phyloP scores from a whole-genome alignment of 2,797 vertebrate species.

The Pipistrellus kuhlii region DNA sequence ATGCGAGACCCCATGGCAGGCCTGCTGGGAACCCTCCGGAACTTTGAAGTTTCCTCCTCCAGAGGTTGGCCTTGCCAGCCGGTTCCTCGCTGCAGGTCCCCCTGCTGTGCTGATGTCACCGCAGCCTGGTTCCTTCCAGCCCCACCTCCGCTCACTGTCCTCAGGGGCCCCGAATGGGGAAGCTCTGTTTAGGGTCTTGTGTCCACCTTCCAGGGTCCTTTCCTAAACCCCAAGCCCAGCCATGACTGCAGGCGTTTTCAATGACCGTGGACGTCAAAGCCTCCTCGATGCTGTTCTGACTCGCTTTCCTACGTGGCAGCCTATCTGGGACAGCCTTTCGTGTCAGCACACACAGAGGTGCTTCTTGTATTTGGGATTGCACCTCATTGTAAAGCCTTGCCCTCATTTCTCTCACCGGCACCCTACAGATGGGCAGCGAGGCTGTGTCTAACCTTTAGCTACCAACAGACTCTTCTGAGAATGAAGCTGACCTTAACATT shows the following conservation, averaged over 20 bases:
- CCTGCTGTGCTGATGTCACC: neutral
- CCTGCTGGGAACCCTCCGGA: neutral
- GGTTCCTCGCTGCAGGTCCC: neutral
- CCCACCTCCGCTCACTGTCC: accelerated
- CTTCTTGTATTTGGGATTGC: neutral
- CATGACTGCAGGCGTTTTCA: neutral
- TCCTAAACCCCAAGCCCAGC: neutral
- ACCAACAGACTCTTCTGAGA: neutral
- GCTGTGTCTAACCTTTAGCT: neutral
- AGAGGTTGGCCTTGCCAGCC: neutral
- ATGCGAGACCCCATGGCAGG: neutral
- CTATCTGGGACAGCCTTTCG: neutral
- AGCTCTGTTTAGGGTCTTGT: neutral
- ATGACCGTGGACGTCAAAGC: neutral
- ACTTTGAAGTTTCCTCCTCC: neutral
- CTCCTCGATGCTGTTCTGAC: neutral
- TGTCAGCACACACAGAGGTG: neutral
- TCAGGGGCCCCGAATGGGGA: neutral
- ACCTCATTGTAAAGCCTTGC: neutral
- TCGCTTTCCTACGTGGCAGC: neutral
- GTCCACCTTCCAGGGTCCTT: neutral
- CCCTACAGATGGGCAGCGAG: neutral
- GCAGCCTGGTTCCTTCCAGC: neutral
- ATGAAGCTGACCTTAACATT: neutral
- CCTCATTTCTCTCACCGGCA: neutral